These are phyloP conservation scores for Holothuria glaberrima DNA, from an alignment of 35 echinoderm and acorn worm genomes.

Conservation along the genomic window DNA sequence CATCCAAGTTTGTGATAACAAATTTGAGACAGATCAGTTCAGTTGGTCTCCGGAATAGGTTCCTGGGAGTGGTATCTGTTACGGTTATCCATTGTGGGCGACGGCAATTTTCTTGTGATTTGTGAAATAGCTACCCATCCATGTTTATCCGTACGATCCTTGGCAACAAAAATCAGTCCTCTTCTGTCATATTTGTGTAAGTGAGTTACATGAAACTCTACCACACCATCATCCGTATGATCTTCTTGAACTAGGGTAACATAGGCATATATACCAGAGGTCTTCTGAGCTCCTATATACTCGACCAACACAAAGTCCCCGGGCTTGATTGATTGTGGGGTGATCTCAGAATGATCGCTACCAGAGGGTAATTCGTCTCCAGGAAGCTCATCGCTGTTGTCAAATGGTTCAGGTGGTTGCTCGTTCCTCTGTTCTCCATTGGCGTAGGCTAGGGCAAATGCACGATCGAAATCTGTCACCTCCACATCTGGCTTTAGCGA, in stretches of 20 bases:
- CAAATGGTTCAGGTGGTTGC: constrained; percentile 5
- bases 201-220: constrained; percentile 15
- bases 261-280: not conserved
- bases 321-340: not conserved
- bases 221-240: constrained; percentile 5
- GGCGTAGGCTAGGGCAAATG: not conserved
- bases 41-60: constrained; percentile 38
- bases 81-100: not conserved
- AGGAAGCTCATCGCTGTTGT: not conserved
- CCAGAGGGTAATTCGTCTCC: not conserved
- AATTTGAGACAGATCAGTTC: not conserved
- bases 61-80: not conserved
- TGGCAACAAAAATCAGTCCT: constrained; percentile 2
- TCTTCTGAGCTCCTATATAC: not conserved
- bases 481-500: constrained; percentile 1
- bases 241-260: not conserved
- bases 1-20: too few species aligned
- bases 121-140: too few species aligned
- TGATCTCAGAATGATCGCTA: constrained; percentile 6
- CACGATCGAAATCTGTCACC: not conserved
- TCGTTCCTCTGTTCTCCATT: not conserved
- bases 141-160: constrained; percentile 22
- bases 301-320: constrained; percentile 9
- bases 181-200: constrained; percentile 17
- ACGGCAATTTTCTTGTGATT: constrained; percentile 14